Evolutionary conservation across 2,797 vertebrate species (phyloP), one percentile per base, ranked within the genome.

Genomic region (Dromococcyx pavoninus): DNA sequence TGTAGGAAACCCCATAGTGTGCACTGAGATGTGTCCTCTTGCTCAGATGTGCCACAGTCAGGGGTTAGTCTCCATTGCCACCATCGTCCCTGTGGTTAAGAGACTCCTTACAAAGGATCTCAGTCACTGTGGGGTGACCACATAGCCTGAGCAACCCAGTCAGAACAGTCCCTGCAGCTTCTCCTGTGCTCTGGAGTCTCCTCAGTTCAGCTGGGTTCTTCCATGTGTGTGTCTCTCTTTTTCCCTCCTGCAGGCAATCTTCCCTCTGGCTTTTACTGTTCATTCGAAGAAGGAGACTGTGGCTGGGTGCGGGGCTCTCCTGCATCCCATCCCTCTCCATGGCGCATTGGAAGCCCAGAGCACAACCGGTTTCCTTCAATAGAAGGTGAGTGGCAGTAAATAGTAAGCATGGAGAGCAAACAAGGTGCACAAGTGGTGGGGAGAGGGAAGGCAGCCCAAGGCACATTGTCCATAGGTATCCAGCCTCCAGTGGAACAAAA

Each of bases 221-320:
- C 56, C 91, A 13, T 71, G 25, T 78, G 33, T 91, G 18, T 54
- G 18, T 86, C n/a, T 80, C 51, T 91, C 51, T 95, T 27, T 96
- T 61, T 97, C 72, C 23, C 67, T 91, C 76, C 72, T 96, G 51
- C 97, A 99, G 99, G 98, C 94, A 98, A 97, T 70, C 99, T 99
- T 65, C 99, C 99, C 83, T 97, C 98, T 82, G 99, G 99, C 66
- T 99, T 99, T 97, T 99, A 99, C 97, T 99, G 99, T 90, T 98
- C 98, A 0, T 99, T 99, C 89, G 99, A 99, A 96, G 98, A 98
- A 25, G 98, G 98, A 10, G 98, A 98, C 77, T 99, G 99, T 86
- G 98, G 98, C 84, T 99, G 99, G 99, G 98, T 98, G 91, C 95
- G 98, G 81, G 82, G 76, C 66, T 92, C 72, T 25, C 83, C 94